These are phyloP conservation scores for Nanorana parkeri DNA, from an alignment of 2,113 vertebrate genomes.

Conservation along the genomic window DNA sequence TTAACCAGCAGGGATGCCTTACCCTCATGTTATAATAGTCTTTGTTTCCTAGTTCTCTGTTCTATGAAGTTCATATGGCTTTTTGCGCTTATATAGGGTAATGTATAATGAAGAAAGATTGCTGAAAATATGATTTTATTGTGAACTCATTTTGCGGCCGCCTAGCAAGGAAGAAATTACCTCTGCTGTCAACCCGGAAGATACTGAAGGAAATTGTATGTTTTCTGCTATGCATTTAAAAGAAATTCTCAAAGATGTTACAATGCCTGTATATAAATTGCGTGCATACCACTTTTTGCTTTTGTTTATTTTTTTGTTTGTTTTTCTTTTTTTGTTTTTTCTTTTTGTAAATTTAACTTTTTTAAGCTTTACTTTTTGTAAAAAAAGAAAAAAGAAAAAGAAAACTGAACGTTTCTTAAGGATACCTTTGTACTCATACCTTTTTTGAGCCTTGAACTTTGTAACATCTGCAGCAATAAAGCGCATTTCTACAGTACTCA, in stretches of 20 bases:
- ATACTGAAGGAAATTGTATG: conserved; percentile 74
- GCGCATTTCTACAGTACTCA: conserved; percentile 90
- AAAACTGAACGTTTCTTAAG: conserved; percentile 79
- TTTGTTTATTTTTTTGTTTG: conserved; percentile 93
- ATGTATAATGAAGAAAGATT: conserved; percentile 70
- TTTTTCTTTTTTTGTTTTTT: conserved; percentile 87
- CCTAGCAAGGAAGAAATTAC: conserved; percentile 63
- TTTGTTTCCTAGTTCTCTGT: conserved; percentile 70
- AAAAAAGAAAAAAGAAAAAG: conserved; percentile 67
- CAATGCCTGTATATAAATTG: conserved; percentile 92
- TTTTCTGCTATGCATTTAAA: conserved; percentile 92
- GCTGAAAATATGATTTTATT: conserved; percentile 55
- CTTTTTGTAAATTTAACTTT: conserved; percentile 98
- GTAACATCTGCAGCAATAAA: conserved; percentile 94
- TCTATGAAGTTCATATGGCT: conserved; percentile 78
- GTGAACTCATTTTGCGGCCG: conserved; percentile 66
- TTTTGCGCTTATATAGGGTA: conserved; percentile 75
- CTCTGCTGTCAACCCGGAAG: conserved; percentile 65
- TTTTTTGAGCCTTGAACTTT: conserved; percentile 97
- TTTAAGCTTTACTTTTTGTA: conserved; percentile 99
- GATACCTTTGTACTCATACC: conserved; percentile 97
- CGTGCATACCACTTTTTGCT: conserved; percentile 96
- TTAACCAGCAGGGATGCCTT: conserved; percentile 98
- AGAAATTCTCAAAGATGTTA: conserved; percentile 81
- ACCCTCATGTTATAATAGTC: conserved; percentile 80